Evolutionary conservation across 1,140 invertebrate genomes (phyloP).

Genomic region (Achroia grisella): DNA sequence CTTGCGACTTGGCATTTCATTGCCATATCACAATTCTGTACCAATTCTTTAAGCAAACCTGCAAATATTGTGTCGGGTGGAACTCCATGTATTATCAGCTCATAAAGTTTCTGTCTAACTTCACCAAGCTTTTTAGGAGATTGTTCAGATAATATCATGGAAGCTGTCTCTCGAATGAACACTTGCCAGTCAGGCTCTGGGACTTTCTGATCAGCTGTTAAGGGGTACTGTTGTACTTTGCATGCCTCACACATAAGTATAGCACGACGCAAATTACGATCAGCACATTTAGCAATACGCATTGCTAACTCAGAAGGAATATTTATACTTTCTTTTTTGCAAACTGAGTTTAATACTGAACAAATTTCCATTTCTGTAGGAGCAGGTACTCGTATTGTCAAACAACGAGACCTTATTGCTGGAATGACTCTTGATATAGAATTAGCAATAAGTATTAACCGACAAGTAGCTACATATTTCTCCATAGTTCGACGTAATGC

Average conservation of each 20-base stretch:
- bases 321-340: slow-evolving; percentile 89
- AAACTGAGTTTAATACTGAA: slow-evolving; percentile 81
- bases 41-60: slow-evolving; percentile 88
- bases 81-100: slow-evolving; percentile 94
- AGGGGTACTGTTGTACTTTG: slow-evolving; percentile 94
- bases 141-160: slow-evolving; percentile 91
- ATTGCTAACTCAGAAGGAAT: slow-evolving; percentile 86
- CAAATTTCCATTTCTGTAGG: slow-evolving; percentile 87
- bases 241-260: slow-evolving; percentile 96
- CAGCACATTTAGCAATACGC: slow-evolving; percentile 86
- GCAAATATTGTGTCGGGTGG: slow-evolving; percentile 95
- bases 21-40: slow-evolving; percentile 92
- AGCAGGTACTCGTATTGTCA: slow-evolving; percentile 92
- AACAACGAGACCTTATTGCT: slow-evolving; percentile 95
- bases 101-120: slow-evolving; percentile 92
- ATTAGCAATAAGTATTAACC: slow-evolving; percentile 95
- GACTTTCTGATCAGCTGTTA: slow-evolving; percentile 87
- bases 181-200: slow-evolving; percentile 95
- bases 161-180: slow-evolving; percentile 91
- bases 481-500: slow-evolving; percentile 99
- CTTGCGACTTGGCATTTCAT: slow-evolving; percentile 90
- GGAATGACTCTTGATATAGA: slow-evolving; percentile 96
- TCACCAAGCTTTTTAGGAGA: slow-evolving; percentile 88
- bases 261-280: slow-evolving; percentile 94
- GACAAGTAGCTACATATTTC: slow-evolving; percentile 96